phyloP scores from a whole-genome alignment of 2,797 vertebrate species.

The Characodon lateralis region DNA sequence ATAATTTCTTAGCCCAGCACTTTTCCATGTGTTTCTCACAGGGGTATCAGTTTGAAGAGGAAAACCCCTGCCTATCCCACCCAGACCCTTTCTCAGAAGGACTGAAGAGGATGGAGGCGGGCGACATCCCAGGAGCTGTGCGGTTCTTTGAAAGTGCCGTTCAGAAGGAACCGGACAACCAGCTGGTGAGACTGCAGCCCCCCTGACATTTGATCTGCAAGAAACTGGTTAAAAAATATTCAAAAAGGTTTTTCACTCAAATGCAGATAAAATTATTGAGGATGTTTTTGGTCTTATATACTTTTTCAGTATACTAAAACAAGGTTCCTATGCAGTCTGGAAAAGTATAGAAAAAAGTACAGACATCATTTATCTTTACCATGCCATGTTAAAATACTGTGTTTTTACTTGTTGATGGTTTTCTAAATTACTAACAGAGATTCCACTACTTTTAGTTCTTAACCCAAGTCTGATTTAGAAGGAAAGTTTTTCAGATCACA shows the following conservation, averaged over 20 bases:
- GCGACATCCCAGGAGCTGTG: constrained; percentile 96
- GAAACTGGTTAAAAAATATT: background rate
- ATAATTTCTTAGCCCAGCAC: background rate
- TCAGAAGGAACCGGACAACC: constrained; percentile 91
- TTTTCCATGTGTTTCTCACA: constrained; percentile 54
- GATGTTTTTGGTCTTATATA: background rate
- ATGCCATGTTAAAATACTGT: too few species aligned
- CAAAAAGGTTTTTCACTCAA: too few species aligned
- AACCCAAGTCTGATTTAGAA: background rate
- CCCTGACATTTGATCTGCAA: background rate
- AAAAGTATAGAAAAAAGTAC: background rate
- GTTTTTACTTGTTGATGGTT: too few species aligned
- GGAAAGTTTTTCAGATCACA: background rate
- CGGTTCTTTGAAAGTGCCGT: constrained; percentile 96
- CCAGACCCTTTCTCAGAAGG: constrained; percentile 92
- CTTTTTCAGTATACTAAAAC: background rate
- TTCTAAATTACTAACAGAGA: too few species aligned
- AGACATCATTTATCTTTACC: too few species aligned
- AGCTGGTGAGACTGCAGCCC: constrained; percentile 85
- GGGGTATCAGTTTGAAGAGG: constrained; percentile 97
- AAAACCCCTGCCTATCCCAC: constrained; percentile 93
- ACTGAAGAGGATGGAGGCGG: constrained; percentile 87
- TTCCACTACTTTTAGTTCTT: background rate
- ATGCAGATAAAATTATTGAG: background rate
- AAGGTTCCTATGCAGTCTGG: background rate